A percentile compares a stretch with the other conserved stretches of the same genome.
Conservation (phyloP, 2,113 vertebrate species). For the Bubo scandiacus region DNA sequence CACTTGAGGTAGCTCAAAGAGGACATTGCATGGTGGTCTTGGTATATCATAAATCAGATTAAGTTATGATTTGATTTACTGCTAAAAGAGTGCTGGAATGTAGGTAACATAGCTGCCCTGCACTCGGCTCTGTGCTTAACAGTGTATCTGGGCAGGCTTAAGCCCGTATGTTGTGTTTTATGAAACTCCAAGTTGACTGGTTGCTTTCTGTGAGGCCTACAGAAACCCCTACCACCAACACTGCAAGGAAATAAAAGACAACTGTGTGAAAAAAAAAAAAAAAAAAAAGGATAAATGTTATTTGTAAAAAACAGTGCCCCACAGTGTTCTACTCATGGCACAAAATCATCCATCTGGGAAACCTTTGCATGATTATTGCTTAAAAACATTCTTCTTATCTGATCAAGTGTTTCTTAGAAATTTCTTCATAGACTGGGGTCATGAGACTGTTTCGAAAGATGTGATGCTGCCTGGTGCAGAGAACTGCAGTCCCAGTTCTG, state of each 20-base stretch:
- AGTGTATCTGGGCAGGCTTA: neutral
- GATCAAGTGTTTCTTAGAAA: conserved; percentile 34
- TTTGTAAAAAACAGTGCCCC: neutral
- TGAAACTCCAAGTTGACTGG: conserved; percentile 8
- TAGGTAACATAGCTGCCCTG: neutral
- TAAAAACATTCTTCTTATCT: conserved; percentile 46
- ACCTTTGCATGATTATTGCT: conserved; percentile 29
- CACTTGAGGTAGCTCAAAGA: neutral
- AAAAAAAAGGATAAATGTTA: neutral
- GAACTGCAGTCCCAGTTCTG: neutral
- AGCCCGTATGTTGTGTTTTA: conserved; percentile 4
- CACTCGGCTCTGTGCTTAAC: neutral
- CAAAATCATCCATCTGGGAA: conserved; percentile 45
- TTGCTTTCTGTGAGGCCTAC: conserved; percentile 60
- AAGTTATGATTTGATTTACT: neutral
- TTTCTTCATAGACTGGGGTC: neutral
- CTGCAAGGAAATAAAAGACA: conserved; percentile 30
- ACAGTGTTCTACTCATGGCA: conserved; percentile 35
- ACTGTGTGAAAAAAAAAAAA: neutral
- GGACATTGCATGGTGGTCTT: neutral
- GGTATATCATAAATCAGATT: neutral
- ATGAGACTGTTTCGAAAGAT: neutral
- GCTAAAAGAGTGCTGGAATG: neutral
- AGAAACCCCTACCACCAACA: conserved; percentile 54
- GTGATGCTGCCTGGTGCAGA: neutral